Percentiles rank a stretch among this genome's conserved stretches.
Evolutionary conservation across 2,888 invertebrate species (phyloP).

Genomic region (Amphipyra tragopoginis): DNA sequence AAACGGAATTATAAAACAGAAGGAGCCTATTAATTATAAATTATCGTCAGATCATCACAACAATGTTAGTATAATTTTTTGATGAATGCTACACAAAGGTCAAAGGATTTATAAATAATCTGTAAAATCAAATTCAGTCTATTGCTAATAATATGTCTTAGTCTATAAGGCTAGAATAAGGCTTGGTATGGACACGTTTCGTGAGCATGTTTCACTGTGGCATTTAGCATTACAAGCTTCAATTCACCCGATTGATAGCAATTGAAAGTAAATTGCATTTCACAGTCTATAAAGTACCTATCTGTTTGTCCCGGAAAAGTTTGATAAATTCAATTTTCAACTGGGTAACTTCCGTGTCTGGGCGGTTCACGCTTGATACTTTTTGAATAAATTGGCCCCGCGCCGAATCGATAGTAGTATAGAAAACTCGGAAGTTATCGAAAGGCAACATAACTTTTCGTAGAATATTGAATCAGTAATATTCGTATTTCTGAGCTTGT

Average conservation of each 20-base stretch:
- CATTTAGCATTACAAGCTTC: constrained; percentile 70
- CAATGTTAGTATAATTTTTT: no score
- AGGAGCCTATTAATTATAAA: no score
- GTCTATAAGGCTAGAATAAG: no score
- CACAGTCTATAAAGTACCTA: constrained; percentile 84
- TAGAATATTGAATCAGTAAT: constrained; percentile 72
- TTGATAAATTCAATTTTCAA: constrained; percentile 88
- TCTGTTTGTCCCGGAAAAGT: constrained; percentile 87
- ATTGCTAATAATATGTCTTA: constrained; percentile 1
- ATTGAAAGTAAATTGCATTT: constrained; percentile 86
- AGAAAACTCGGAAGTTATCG: constrained; percentile 73
- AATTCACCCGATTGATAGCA: constrained; percentile 78
- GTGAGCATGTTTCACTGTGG: constrained; percentile 50
- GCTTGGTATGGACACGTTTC: constrained; percentile 16
- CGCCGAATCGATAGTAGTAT: constrained; percentile 78
- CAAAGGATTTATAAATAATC: neutral
- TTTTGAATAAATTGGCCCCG: constrained; percentile 85
- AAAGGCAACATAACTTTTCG: constrained; percentile 67
- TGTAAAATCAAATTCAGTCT: constrained; percentile 10
- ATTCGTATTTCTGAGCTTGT: constrained; percentile 68
- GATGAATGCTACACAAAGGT: neutral
- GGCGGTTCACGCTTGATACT: constrained; percentile 84
- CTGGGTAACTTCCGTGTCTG: constrained; percentile 84
- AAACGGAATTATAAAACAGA: no score
- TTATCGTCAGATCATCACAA: no score